Conservation (phyloP, 1,140 invertebrate species). For the Cheumatopsyche charites region DNA sequence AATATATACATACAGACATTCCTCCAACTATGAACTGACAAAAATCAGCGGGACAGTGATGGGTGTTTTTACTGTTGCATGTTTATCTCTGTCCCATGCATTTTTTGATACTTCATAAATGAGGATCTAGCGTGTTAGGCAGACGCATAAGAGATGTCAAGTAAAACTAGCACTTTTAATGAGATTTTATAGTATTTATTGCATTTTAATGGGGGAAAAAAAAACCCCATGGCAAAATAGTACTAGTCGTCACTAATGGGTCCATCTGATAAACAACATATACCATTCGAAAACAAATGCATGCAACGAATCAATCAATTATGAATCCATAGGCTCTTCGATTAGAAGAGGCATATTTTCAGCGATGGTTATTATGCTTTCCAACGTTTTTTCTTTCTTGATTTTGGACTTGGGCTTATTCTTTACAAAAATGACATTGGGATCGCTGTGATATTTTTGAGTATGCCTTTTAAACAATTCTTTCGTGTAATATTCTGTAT, state of each 20-base stretch:
- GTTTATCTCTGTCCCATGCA: too few relatives aligned
- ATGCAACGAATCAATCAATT: background rate
- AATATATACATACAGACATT: too few relatives aligned
- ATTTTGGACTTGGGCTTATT: background rate
- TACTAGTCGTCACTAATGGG: background rate
- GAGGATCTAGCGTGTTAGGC: too few relatives aligned
- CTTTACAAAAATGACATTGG: background rate
- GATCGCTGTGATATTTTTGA: slow-evolving; percentile 32
- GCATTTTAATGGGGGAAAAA: background rate
- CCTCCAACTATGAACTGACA: too few relatives aligned
- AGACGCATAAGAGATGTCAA: too few relatives aligned
- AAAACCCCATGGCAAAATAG: background rate
- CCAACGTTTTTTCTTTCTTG: background rate
- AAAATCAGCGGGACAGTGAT: too few relatives aligned
- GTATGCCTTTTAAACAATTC: slow-evolving; percentile 41
- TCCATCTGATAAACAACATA: background rate
- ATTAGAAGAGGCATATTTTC: background rate
- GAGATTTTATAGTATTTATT: background rate
- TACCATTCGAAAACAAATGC: background rate
- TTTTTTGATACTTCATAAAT: too few relatives aligned
- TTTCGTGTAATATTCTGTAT: slow-evolving; percentile 40
- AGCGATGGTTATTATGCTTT: background rate
- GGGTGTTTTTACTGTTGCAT: too few relatives aligned
- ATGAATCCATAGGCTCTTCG: background rate
- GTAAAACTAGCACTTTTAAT: too few relatives aligned